phyloP scores from a whole-genome alignment of 2,797 vertebrate species.

The Babyrousa celebensis region DNA sequence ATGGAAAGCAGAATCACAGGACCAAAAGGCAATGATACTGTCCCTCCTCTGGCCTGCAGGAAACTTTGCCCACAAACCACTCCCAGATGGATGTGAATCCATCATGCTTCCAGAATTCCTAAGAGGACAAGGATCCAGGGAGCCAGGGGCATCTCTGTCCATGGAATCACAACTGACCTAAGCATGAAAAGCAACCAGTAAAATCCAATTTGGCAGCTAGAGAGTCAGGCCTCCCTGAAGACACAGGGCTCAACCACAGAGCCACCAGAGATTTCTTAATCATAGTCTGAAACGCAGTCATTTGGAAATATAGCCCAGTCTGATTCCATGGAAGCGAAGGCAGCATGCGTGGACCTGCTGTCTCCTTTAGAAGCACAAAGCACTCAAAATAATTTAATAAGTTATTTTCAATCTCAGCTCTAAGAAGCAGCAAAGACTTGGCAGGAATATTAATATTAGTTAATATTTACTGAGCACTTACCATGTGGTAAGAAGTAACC shows the following conservation, averaged over 20 bases:
- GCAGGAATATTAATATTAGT: conserved; percentile 13
- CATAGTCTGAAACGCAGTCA: conserved; percentile 27
- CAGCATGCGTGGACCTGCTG: not conserved
- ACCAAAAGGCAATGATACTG: not conserved
- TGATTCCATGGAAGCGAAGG: not conserved
- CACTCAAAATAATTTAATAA: conserved; percentile 21
- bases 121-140: not conserved
- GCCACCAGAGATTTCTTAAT: not conserved
- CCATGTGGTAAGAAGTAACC: not conserved
- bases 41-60: not conserved
- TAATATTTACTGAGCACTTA: conserved; percentile 31
- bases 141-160: not conserved
- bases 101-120: conserved; percentile 26
- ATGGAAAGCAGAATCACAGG: not conserved
- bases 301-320: not conserved
- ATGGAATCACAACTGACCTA: not conserved
- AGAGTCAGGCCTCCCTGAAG: not conserved
- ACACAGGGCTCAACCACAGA: not conserved
- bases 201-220: not conserved
- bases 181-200: not conserved
- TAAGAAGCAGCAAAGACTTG: conserved; percentile 33
- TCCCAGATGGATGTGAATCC: not conserved
- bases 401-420: conserved; percentile 37
- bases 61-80: conserved; percentile 11
- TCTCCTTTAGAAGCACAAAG: not conserved